Percentiles rank a stretch among this genome's conserved stretches.
Evolutionary conservation across 1,140 invertebrate species (phyloP).

Genomic region (Trichonephila clavata): DNA sequence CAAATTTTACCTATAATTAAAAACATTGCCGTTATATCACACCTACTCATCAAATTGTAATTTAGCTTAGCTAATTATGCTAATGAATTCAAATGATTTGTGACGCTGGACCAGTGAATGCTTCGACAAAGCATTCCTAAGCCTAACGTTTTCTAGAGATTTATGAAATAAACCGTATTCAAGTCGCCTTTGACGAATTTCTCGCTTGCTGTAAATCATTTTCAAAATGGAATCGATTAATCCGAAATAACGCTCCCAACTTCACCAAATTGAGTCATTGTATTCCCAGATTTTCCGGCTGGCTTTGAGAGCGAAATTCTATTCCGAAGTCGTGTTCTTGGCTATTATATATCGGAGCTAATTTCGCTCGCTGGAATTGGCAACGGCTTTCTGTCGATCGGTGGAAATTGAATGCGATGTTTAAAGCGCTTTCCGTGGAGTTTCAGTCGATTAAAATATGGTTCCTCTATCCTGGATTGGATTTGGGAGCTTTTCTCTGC

Average conservation of each 20-base stretch:
- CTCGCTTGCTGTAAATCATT: slow-evolving; percentile 52
- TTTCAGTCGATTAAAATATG: background rate
- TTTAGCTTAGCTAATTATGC: background rate
- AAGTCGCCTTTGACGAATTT: slow-evolving; percentile 4
- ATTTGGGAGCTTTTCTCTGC: background rate
- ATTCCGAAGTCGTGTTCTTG: slow-evolving; percentile 7
- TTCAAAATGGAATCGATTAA: slow-evolving; percentile 41
- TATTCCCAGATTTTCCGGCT: slow-evolving; percentile 57
- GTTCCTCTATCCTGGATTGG: background rate
- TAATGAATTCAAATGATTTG: slow-evolving; percentile 2
- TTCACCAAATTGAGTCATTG: slow-evolving; percentile 71
- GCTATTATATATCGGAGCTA: slow-evolving; percentile 23
- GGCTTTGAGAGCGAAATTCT: slow-evolving; percentile 59
- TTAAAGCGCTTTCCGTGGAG: slow-evolving; percentile 15
- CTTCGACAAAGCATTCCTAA: background rate
- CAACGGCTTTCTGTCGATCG: slow-evolving; percentile 14
- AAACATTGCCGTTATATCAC: background rate
- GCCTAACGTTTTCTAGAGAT: background rate
- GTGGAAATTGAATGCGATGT: background rate
- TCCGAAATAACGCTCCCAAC: slow-evolving; percentile 36
- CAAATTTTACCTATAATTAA: background rate
- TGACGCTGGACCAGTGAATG: background rate
- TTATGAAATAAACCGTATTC: slow-evolving; percentile 4
- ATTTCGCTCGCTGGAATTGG: slow-evolving; percentile 39
- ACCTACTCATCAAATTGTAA: slow-evolving; percentile 25